Conservation (phyloP, 2,888 invertebrate genomes). For the Dilophus febrilis region DNA sequence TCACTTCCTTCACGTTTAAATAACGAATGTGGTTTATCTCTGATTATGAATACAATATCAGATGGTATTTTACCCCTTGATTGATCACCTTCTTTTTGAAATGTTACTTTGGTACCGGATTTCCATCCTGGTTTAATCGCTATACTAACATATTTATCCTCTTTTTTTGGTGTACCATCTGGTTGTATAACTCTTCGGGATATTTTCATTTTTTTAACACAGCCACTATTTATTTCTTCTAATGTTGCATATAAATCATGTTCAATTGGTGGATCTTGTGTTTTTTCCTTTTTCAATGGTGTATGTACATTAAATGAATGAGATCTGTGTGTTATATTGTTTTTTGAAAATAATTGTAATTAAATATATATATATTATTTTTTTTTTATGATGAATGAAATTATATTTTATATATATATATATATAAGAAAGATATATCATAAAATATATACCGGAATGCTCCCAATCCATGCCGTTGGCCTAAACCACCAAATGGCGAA, state of each 20-base stretch:
- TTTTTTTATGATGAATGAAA: too few species aligned
- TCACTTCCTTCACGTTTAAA: slow-evolving; percentile 92
- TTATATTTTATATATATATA: too few species aligned
- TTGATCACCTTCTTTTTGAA: slow-evolving; percentile 94
- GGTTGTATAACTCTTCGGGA: slow-evolving; percentile 76
- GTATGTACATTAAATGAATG: slow-evolving; percentile 79
- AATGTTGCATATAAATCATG: slow-evolving; percentile 84
- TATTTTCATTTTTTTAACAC: slow-evolving; percentile 98
- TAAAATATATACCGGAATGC: slow-evolving; percentile 32
- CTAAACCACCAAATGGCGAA: slow-evolving; percentile 54
- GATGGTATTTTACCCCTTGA: slow-evolving; percentile 87
- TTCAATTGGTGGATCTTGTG: slow-evolving; percentile 80
- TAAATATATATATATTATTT: too few species aligned
- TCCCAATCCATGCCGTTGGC: slow-evolving; percentile 48
- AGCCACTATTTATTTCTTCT: slow-evolving; percentile 89
- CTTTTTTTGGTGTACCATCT: slow-evolving; percentile 72
- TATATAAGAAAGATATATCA: too few species aligned
- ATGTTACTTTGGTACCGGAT: slow-evolving; percentile 94
- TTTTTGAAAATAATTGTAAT: too few species aligned
- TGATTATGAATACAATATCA: slow-evolving; percentile 91
- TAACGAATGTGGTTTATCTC: slow-evolving; percentile 81
- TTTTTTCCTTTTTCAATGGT: slow-evolving; percentile 57
- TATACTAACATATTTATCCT: slow-evolving; percentile 89
- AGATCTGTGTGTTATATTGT: slow-evolving; percentile 40
- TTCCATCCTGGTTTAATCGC: slow-evolving; percentile 98